These are phyloP conservation scores for Heteronetta atricapilla DNA, from an alignment of 2,113 vertebrate species.

Conservation along the genomic window DNA sequence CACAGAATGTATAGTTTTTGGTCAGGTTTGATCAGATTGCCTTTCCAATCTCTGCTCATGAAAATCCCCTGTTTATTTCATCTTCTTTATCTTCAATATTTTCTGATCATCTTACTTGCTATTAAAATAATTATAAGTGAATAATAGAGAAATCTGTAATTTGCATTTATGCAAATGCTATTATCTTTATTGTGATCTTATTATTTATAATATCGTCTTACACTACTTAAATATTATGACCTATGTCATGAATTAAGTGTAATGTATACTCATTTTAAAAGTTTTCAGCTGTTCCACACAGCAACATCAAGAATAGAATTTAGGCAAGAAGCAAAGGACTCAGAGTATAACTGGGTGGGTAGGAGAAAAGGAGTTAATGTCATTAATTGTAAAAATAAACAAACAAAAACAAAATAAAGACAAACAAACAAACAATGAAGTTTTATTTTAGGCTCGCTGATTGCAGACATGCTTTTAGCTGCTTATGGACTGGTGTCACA, in stretches of 20 bases:
- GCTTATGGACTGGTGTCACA: not conserved
- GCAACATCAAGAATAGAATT: not conserved
- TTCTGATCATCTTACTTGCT: not conserved
- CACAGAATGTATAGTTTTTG: not conserved
- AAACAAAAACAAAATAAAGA: not conserved
- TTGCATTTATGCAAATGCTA: not conserved
- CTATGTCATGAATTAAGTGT: not conserved
- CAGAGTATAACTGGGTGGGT: not conserved
- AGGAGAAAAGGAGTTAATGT: not conserved
- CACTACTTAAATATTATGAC: not conserved
- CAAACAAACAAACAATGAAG: not conserved
- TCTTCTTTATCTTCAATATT: not conserved
- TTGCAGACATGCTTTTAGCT: not conserved
- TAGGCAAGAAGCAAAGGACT: not conserved
- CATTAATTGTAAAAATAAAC: not conserved
- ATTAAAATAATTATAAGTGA: not conserved
- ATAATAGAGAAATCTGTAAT: not conserved
- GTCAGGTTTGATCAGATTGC: not conserved
- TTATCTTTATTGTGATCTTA: not conserved
- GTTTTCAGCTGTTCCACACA: not conserved
- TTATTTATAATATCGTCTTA: not conserved
- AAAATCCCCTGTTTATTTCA: not conserved
- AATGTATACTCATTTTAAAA: not conserved
- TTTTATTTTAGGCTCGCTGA: not conserved
- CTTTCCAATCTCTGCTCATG: not conserved